Evolutionary conservation across 2,113 vertebrate species (phyloP).

Genomic region (Eira barbara): DNA sequence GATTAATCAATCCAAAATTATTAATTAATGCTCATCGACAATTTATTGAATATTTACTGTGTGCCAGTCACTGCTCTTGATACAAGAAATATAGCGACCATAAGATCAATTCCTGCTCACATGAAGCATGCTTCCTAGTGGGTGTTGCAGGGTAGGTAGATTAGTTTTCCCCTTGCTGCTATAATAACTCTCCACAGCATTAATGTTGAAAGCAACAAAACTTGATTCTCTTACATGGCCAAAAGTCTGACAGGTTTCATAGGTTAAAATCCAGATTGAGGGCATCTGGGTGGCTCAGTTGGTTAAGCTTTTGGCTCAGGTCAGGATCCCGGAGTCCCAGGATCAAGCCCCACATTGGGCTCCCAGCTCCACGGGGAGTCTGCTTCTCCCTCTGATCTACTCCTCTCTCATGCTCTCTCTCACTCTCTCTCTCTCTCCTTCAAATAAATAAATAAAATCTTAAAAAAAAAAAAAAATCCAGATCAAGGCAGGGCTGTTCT

Average conservation of each 20-base stretch:
- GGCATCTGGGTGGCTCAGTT: too few relatives aligned
- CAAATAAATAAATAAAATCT: too few relatives aligned
- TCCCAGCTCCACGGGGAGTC: too few relatives aligned
- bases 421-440: too few relatives aligned
- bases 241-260: neutral
- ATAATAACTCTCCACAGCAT: neutral
- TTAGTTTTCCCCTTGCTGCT: neutral
- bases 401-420: too few relatives aligned
- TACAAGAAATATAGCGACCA: neutral
- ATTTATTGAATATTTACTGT: neutral
- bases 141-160: neutral
- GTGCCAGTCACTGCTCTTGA: neutral
- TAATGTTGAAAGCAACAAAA: neutral
- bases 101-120: neutral
- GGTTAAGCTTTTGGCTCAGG: too few relatives aligned
- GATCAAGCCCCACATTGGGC: too few relatives aligned
- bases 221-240: neutral
- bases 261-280: neutral
- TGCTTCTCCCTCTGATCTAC: too few relatives aligned
- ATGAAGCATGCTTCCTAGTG: neutral
- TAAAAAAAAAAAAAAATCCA: too few relatives aligned
- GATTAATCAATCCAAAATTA: neutral
- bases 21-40: neutral
- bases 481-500: neutral
- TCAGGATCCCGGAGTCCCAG: too few relatives aligned